Evolutionary conservation across 2,797 vertebrate species (phyloP).

Genomic region (Aeoliscus strigatus): DNA sequence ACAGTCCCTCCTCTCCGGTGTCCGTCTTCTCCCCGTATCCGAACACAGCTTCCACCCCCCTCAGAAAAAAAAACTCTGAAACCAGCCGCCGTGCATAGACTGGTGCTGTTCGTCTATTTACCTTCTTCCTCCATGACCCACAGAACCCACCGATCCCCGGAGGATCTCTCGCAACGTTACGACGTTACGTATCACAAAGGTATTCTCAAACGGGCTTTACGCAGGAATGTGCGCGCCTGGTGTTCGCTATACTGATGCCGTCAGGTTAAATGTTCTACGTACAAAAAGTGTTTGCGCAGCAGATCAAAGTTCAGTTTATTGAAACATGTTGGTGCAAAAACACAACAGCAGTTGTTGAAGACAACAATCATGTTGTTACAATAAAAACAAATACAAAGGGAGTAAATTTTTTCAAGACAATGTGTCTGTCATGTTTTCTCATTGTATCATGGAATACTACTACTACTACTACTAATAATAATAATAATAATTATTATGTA

Average conservation of each 20-base stretch:
- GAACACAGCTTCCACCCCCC: conserved; percentile 1
- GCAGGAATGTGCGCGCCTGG: conserved; percentile 9
- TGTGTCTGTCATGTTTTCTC: background rate
- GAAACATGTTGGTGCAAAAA: background rate
- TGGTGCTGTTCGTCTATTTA: conserved; percentile 52
- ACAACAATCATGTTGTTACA: too few relatives aligned
- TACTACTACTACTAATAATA: too few relatives aligned
- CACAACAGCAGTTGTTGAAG: too few relatives aligned
- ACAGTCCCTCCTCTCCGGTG: conserved; percentile 37
- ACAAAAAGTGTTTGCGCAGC: conserved; percentile 5
- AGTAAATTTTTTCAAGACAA: too few relatives aligned
- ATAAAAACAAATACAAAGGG: too few relatives aligned
- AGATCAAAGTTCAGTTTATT: conserved; percentile 31
- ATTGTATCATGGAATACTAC: too few relatives aligned
- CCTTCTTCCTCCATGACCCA: conserved; percentile 70
- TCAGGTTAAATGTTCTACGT: background rate
- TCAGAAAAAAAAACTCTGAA: conserved; percentile 7
- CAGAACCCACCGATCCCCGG: conserved; percentile 35
- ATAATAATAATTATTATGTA: too few relatives aligned
- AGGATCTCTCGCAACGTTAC: conserved; percentile 13
- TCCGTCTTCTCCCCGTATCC: conserved; percentile 13
- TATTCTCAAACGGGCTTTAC: conserved; percentile 47
- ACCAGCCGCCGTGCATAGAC: conserved; percentile 12
- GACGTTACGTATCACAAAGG: background rate
- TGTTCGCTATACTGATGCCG: too few relatives aligned